These are phyloP conservation scores for Pseudomyrmex concolor DNA, from an alignment of 1,140 invertebrate genomes.

Conservation along the genomic window DNA sequence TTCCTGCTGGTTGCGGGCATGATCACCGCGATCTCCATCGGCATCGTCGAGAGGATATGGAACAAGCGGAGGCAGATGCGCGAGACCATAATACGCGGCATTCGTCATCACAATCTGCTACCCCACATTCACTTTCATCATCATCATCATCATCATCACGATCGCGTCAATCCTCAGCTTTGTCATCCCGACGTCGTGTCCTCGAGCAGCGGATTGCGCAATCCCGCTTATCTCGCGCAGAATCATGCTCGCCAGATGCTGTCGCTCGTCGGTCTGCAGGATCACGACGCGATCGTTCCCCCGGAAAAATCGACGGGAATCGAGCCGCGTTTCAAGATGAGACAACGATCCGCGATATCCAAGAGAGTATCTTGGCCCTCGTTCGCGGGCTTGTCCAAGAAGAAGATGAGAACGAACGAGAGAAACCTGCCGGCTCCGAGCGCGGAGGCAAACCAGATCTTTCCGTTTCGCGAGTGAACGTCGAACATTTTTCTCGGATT, in stretches of 20 bases:
- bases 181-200: neutral
- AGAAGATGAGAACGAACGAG: neutral
- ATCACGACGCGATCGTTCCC: neutral
- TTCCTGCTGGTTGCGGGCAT: conserved; percentile 78
- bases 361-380: conserved; percentile 18
- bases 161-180: neutral
- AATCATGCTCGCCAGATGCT: conserved; percentile 37
- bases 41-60: conserved; percentile 78
- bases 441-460: neutral
- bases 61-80: conserved; percentile 71
- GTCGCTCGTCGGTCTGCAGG: conserved; percentile 17
- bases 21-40: conserved; percentile 71
- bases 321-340: neutral
- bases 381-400: neutral
- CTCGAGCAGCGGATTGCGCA: neutral
- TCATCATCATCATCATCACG: conserved; percentile 27
- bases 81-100: conserved; percentile 62
- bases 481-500: neutral
- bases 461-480: conserved; percentile 66
- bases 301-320: neutral
- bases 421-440: neutral
- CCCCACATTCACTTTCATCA: conserved; percentile 48
- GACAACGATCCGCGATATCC: neutral
- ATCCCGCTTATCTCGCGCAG: conserved; percentile 15
- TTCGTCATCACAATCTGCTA: conserved; percentile 60